Base-by-base conservation (phyloP, 2,797 vertebrate genomes). In the Gambelia wislizenii region DNA sequence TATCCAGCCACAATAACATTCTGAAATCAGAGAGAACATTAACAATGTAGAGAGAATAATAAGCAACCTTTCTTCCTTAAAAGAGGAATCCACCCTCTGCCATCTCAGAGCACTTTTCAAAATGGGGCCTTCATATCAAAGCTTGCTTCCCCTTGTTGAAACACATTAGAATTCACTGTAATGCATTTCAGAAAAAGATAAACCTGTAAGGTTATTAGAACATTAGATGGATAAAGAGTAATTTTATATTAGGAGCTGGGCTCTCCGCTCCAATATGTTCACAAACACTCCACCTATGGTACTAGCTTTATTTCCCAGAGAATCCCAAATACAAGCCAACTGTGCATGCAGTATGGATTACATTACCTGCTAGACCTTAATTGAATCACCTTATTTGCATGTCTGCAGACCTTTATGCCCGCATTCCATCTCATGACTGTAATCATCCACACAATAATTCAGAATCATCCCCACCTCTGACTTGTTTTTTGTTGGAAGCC, bases 1-100 rank as follows among this genome's bases (percentile, higher is more conserved):
- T 61, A 84, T 93, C 92, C 87, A 86, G 33, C 84, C 90, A 86
- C 49, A n/a, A 72, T 91, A 93, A 78, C 91, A 4, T 92, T 89
- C 82, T 92, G 92, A 95, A 91, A 89, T 94, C 92, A 77, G 80
- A 91, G 93, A 84, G 81, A 36, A 87, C 87, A 44, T 92, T 87
- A 91, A 85, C 93, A 91, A 89, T 88, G 69, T 79, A 85, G 82
- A 77, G 70, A 91, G 75, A 87, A 90, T 83, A 92, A 90, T 78
- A 82, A 89, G 67, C 70, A 82, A 54, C 44, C 80, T 74, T 89
- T 91, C 90, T 69, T 84, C 75, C 76, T 85, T 89, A 4, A 74
- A 36, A 52, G 81, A 87, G 91, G 90, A 93, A 89, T 16, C 20
- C 25, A 89, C 1, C 2, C 8, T 87, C 89, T 36, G 56, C 79